Percentiles rank a stretch among this genome's conserved stretches.
phyloP scores from a whole-genome alignment of 2,797 vertebrate genomes.

The Australoheros facetus region DNA sequence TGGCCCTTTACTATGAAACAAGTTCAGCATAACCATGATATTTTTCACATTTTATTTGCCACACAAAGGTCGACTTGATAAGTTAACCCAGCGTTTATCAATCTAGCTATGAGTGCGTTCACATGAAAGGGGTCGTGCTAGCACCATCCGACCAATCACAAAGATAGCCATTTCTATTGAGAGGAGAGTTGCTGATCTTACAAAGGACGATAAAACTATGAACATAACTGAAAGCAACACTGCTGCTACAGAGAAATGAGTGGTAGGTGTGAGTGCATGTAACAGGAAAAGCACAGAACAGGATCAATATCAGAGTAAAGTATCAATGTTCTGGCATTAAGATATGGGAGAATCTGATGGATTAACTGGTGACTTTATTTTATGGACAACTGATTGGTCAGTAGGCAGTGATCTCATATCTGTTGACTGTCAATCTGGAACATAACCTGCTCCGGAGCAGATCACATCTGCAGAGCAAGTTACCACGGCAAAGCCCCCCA shows the following conservation, averaged over 20 bases:
- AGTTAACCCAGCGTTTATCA: neutral
- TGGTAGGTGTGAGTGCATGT: neutral
- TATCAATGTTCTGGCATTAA: neutral
- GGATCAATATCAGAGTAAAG: neutral
- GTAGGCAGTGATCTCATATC: neutral
- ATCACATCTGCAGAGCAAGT: neutral
- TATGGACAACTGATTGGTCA: neutral
- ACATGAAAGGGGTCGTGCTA: neutral
- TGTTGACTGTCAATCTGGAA: neutral
- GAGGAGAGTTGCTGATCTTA: neutral
- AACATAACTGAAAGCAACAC: neutral
- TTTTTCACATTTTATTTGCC: no score
- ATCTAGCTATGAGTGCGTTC: neutral
- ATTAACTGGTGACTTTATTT: neutral
- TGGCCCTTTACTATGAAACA: no score
- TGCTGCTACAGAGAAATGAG: neutral
- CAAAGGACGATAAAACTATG: neutral
- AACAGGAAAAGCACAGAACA: neutral
- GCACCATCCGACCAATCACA: neutral
- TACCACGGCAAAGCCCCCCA: neutral
- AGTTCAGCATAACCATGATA: no score
- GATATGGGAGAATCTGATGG: neutral
- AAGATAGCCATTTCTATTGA: neutral
- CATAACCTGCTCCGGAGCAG: no score
- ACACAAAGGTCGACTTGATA: neutral